These are phyloP conservation scores for Perdita meconis DNA, from an alignment of 2,888 invertebrate species.

Conservation along the genomic window DNA sequence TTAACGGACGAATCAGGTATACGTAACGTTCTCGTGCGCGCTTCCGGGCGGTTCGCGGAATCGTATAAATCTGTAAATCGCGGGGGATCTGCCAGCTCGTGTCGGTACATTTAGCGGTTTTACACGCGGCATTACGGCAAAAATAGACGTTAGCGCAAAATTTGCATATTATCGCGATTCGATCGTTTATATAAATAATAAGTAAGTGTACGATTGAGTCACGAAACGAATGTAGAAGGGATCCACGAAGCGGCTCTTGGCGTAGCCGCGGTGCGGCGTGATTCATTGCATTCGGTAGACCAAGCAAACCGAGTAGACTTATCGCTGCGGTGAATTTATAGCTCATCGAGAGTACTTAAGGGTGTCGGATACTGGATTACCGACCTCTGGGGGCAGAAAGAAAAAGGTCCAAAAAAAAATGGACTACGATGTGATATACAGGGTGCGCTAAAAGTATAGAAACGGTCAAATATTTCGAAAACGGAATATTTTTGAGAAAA, in stretches of 20 bases:
- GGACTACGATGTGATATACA: too few relatives aligned
- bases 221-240: conserved; percentile 1
- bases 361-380: too few relatives aligned
- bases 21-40: not conserved
- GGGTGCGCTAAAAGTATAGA: too few relatives aligned
- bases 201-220: too few relatives aligned
- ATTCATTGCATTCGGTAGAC: conserved; percentile 30
- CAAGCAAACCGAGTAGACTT: not conserved
- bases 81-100: too few relatives aligned
- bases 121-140: conserved; percentile 4
- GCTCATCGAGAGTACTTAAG: conserved; percentile 4
- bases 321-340: conserved; percentile 11
- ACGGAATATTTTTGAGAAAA: too few relatives aligned
- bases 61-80: conserved; percentile 8
- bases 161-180: conserved; percentile 36
- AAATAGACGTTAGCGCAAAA: conserved; percentile 21
- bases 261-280: conserved; percentile 8
- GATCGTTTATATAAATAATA: conserved; percentile 33
- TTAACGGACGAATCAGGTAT: not conserved
- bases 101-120: conserved; percentile 1
- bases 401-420: too few relatives aligned
- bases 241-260: conserved; percentile 31
- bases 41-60: not conserved
- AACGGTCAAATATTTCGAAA: too few relatives aligned
- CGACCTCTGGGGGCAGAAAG: too few relatives aligned